A percentile compares a stretch with the other conserved stretches of the same genome.
phyloP scores from a whole-genome alignment of 1,140 invertebrate species.

The Acromyrmex echinatior region DNA sequence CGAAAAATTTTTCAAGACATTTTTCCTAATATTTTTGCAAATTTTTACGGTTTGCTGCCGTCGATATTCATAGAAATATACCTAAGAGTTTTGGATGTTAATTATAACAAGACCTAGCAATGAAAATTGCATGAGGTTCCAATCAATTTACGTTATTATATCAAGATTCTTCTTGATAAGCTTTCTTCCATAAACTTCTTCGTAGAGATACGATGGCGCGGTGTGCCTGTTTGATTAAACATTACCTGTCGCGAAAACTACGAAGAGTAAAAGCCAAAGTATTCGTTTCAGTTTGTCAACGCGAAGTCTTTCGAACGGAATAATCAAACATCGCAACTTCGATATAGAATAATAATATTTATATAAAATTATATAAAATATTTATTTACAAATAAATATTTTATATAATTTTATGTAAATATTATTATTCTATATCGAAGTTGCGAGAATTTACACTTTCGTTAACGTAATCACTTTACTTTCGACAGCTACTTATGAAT shows the following conservation, averaged over 20 bases:
- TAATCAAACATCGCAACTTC: conserved; percentile 2
- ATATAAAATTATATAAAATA: neutral
- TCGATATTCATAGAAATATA: neutral
- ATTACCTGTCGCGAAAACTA: conserved; percentile 4
- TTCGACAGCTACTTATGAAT: conserved; percentile 12
- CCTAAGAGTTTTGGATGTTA: neutral
- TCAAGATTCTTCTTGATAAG: conserved; percentile 2
- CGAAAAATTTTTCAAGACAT: neutral
- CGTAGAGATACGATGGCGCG: neutral
- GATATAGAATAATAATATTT: conserved; percentile 3
- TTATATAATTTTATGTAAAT: too few species aligned
- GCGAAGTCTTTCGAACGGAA: neutral
- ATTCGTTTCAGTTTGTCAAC: neutral
- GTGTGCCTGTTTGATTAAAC: conserved; percentile 34
- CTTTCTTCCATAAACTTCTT: neutral
- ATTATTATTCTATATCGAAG: too few species aligned
- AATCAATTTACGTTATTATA: conserved; percentile 1
- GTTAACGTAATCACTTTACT: neutral
- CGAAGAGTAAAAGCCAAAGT: neutral
- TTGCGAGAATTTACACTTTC: neutral
- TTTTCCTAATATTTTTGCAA: neutral
- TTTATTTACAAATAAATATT: too few species aligned
- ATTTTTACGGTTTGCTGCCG: neutral
- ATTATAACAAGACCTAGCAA: neutral
- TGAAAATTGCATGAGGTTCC: neutral